Conservation (phyloP, 2,888 invertebrate species). For the Sphaeridia pumilis region DNA sequence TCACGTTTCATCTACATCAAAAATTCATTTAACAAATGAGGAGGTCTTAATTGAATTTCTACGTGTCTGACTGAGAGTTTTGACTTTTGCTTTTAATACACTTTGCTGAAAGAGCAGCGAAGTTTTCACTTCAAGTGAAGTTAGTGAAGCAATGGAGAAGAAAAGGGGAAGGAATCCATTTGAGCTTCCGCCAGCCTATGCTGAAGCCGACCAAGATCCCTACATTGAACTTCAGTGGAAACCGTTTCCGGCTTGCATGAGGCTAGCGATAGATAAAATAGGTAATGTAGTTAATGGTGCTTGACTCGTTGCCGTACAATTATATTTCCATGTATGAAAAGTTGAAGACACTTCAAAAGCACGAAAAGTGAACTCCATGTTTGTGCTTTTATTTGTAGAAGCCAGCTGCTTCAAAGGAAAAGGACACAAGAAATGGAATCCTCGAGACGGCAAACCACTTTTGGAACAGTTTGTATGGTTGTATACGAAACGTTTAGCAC, state of each 20-base stretch:
- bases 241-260: slow-evolving; percentile 19
- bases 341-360: neutral
- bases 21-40: too few species aligned
- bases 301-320: neutral
- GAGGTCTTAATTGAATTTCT: too few species aligned
- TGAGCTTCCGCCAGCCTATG: neutral
- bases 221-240: slow-evolving; percentile 14
- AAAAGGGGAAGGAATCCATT: neutral
- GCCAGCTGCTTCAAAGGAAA: slow-evolving; percentile 21
- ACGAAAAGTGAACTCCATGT: neutral
- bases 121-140: too few species aligned
- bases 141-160: neutral
- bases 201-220: slow-evolving; percentile 6
- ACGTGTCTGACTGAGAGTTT: too few species aligned
- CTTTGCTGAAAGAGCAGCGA: too few species aligned
- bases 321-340: neutral
- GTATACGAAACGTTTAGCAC: neutral
- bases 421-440: slow-evolving; percentile 19
- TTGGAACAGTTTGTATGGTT: slow-evolving; percentile 25
- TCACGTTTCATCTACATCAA: too few species aligned
- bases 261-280: slow-evolving; percentile 20
- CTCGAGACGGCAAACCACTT: slow-evolving; percentile 18
- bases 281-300: slow-evolving; percentile 12
- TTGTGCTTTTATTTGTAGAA: slow-evolving; percentile 13
- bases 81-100: too few species aligned